These are phyloP conservation scores for Phanerotoma sp. DNA, from an alignment of 2,888 invertebrate genomes.

Conservation along the genomic window DNA sequence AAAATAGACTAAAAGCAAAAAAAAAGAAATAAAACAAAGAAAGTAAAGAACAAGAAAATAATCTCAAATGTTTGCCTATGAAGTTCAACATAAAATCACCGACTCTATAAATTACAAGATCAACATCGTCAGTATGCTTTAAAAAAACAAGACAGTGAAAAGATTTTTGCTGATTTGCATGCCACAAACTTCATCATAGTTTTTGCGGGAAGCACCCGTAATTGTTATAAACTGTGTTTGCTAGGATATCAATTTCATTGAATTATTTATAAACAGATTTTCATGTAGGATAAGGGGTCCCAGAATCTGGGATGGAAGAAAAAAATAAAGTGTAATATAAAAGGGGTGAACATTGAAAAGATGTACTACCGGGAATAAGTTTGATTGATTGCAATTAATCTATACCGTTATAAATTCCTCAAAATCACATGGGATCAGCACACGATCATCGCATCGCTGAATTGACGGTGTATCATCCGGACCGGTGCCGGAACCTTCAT, in stretches of 20 bases:
- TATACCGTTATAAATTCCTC: slow-evolving; percentile 76
- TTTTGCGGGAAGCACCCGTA: not conserved
- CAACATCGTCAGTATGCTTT: too few relatives aligned
- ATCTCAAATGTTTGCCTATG: too few relatives aligned
- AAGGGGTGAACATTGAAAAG: too few relatives aligned
- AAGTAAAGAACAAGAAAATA: too few relatives aligned
- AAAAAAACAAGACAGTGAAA: not conserved
- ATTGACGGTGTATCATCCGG: slow-evolving; percentile 56
- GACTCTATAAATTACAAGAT: too few relatives aligned
- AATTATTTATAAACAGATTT: slow-evolving; percentile 14
- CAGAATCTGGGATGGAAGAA: too few relatives aligned
- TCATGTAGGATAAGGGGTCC: too few relatives aligned
- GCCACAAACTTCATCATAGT: not conserved
- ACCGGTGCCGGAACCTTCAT: slow-evolving; percentile 55
- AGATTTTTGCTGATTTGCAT: not conserved
- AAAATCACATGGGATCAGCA: slow-evolving; percentile 80
- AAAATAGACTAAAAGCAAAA: too few relatives aligned
- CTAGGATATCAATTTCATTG: slow-evolving; percentile 11
- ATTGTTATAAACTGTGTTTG: slow-evolving; percentile 14
- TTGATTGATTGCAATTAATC: not conserved
- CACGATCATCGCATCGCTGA: slow-evolving; percentile 68
- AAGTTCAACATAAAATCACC: too few relatives aligned
- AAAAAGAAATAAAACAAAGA: too few relatives aligned
- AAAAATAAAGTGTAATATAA: too few relatives aligned
- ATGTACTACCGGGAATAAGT: too few relatives aligned